A percentile compares a stretch with the other conserved stretches of the same genome.
Evolutionary conservation across 2,797 vertebrate genomes (phyloP).

Genomic region (Ctenosaura bakeri): DNA sequence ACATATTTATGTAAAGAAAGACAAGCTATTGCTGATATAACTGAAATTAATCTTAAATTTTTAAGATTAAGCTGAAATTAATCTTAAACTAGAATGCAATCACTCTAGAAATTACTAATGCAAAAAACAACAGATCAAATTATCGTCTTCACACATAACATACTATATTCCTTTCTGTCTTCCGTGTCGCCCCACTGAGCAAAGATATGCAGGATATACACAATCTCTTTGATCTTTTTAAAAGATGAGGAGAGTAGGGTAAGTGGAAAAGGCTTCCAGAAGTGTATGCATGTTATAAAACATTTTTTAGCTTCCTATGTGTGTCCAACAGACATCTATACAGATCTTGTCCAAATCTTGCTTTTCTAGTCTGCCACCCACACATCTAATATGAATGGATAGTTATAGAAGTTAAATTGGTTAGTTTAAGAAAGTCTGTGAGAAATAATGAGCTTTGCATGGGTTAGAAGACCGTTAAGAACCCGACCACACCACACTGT

Average conservation of each 20-base stretch:
- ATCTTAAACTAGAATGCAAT: not conserved
- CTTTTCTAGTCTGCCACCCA: not conserved
- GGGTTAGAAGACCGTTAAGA: not conserved
- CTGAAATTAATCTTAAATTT: not conserved
- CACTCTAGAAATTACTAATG: not conserved
- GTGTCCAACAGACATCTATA: not conserved
- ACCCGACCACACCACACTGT: not conserved
- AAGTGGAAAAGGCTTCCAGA: not conserved
- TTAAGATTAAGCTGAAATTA: not conserved
- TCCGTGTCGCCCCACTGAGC: not conserved
- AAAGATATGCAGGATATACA: not conserved
- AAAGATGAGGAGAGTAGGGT: not conserved
- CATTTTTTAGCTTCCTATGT: not conserved
- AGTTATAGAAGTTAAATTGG: not conserved
- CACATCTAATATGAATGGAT: not conserved
- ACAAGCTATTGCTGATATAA: rapidly evolving
- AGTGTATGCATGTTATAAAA: not conserved
- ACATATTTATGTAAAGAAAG: not conserved
- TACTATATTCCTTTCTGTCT: not conserved
- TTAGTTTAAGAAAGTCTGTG: not conserved
- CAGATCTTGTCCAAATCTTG: not conserved
- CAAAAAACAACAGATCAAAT: not conserved
- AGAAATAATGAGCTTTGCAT: not conserved
- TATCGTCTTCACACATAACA: not conserved
- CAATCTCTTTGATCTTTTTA: not conserved